These are phyloP conservation scores for Melipona bicolor DNA, from an alignment of 2,888 invertebrate species.

Conservation along the genomic window DNA sequence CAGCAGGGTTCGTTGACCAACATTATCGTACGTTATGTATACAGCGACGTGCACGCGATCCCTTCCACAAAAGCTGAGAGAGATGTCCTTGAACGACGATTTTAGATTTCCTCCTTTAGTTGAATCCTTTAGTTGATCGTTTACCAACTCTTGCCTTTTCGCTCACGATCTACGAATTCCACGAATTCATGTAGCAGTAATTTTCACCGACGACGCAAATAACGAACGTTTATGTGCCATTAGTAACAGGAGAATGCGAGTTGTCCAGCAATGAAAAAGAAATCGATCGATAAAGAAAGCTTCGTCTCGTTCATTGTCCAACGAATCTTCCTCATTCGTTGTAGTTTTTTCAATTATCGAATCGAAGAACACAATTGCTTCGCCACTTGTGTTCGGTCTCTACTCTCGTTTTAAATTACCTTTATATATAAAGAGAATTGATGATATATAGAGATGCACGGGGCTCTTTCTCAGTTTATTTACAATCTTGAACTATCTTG, in stretches of 20 bases:
- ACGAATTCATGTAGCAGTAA: background rate
- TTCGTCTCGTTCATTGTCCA: background rate
- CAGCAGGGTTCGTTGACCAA: slow-evolving; percentile 68
- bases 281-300: background rate
- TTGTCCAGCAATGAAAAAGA: background rate
- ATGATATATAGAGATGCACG: background rate
- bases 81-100: slow-evolving; percentile 48
- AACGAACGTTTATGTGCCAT: no score
- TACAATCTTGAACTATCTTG: background rate
- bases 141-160: background rate
- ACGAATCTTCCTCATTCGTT: background rate
- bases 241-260: background rate
- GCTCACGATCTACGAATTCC: no score
- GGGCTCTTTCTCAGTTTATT: background rate
- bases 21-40: slow-evolving; percentile 45
- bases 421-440: background rate
- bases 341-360: background rate
- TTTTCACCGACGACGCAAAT: background rate
- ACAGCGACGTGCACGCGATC: slow-evolving; percentile 50
- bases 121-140: slow-evolving; percentile 14
- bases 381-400: no score
- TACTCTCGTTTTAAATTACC: no score
- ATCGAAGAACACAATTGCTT: no score
- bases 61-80: slow-evolving; percentile 4
- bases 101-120: slow-evolving; percentile 35